Evolutionary conservation across 2,113 vertebrate genomes (phyloP).

Genomic region (Atlantisia rogersi): DNA sequence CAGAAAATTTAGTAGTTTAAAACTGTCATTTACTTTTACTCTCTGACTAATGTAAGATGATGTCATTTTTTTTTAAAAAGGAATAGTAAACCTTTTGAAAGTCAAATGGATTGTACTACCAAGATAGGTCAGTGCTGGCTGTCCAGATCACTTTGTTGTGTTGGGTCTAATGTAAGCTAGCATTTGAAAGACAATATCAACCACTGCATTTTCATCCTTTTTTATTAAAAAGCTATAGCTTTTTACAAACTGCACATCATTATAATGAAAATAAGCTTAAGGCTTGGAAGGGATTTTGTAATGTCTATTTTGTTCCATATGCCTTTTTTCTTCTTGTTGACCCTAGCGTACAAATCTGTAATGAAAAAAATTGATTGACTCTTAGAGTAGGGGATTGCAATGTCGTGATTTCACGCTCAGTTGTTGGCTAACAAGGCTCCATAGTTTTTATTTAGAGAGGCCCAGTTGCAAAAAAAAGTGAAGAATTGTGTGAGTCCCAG

Average conservation of each 20-base stretch:
- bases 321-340: constrained; percentile 17
- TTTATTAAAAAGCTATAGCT: constrained; percentile 15
- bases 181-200: constrained; percentile 16
- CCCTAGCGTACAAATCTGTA: constrained; percentile 59
- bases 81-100: constrained; percentile 13
- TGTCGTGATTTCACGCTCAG: constrained; percentile 78
- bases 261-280: constrained; percentile 31
- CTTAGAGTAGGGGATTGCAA: constrained; percentile 55
- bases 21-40: neutral
- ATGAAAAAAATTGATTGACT: constrained; percentile 77
- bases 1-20: constrained; percentile 13
- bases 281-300: neutral
- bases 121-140: neutral
- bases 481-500: constrained; percentile 69
- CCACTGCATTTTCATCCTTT: constrained; percentile 15
- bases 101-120: neutral
- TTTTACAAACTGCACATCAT: neutral
- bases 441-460: constrained; percentile 76
- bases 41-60: constrained; percentile 32
- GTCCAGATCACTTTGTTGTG: neutral
- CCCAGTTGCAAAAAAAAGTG: constrained; percentile 49
- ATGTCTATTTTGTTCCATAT: neutral
- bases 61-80: neutral
- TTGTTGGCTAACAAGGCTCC: constrained; percentile 80
- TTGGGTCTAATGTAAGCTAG: neutral